Evolutionary conservation across 2,113 vertebrate genomes (phyloP), one percentile per base, ranked within the genome.

Genomic region (Centrocercus urophasianus): DNA sequence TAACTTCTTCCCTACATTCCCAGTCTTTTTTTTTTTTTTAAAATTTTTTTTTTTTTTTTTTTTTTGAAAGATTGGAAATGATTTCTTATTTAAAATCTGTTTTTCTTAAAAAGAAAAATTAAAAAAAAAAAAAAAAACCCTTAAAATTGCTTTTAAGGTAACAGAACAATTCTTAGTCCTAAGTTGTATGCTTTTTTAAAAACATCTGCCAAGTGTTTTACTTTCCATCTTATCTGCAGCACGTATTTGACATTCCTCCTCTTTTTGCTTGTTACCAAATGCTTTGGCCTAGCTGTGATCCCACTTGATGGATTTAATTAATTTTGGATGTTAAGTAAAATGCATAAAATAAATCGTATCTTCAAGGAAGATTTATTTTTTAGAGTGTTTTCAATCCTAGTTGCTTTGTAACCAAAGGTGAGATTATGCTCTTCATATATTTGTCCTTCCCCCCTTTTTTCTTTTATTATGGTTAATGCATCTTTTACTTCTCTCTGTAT

Each of bases 211-310:
- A 76, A 28, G 63, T 78, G 48, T 73, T 59, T 89, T 90, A 60
- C 72, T 76, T 91, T 57, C 70, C 78, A 54, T 89, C 65, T 81
- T 96, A 94, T 94, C 64, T 97, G 36, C 52, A 94, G 76, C 92
- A 81, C 38, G 47, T 86, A 78, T 91, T 54, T 93, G 40, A 52
- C 77, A 80, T 94, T 96, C 93, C 56, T 93, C 70, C 86, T 77
- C 64, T 89, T 75, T 75, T 36, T 89, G 59, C 88, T 86, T 83
- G 42, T 93, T 88, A 64, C 40, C 0, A 38, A 64, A 64, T 80
- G 78, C 52, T 93, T 84, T 92, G 72, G 80, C 69, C 24, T 15
- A 52, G 48, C 84, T 89, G 34, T 91, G 86, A 91, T 96, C 75
- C 82, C 67, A 42, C 22, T 83, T 80, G 70, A 69, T 94, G 79